phyloP scores from a whole-genome alignment of 1,140 invertebrate species.

The Drosophila ohnishii region DNA sequence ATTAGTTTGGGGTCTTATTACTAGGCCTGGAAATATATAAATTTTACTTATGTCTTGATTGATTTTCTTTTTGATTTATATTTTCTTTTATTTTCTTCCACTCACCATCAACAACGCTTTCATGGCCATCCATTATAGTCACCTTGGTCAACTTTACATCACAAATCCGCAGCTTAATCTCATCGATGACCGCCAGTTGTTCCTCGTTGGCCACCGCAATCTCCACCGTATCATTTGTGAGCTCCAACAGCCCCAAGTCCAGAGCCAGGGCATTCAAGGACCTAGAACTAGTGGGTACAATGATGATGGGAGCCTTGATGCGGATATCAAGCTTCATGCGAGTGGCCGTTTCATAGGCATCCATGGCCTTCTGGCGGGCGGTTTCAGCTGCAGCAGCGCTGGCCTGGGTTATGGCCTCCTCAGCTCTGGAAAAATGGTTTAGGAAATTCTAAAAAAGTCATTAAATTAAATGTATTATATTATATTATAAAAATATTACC shows the following conservation, averaged over 20 bases:
- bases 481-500: constrained; percentile 83
- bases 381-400: constrained; percentile 93
- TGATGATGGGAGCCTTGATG: constrained; percentile 94
- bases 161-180: constrained; percentile 90
- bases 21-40: too few relatives aligned
- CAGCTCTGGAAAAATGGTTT: constrained; percentile 94
- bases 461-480: too few relatives aligned
- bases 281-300: constrained; percentile 92
- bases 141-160: constrained; percentile 91
- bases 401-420: constrained; percentile 92
- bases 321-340: constrained; percentile 91
- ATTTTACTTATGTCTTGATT: too few relatives aligned
- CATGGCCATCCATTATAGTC: constrained; percentile 62
- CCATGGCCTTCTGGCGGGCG: constrained; percentile 93
- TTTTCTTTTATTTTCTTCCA: too few relatives aligned
- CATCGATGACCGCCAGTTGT: constrained; percentile 88
- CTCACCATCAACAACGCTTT: constrained; percentile 66
- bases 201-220: constrained; percentile 25
- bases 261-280: constrained; percentile 90
- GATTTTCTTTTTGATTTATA: too few relatives aligned
- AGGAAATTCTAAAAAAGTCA: constrained; percentile 88
- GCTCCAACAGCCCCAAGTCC: constrained; percentile 92
- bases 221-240: constrained; percentile 85
- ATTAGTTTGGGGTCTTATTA: neutral
- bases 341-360: constrained; percentile 91